phyloP scores from a whole-genome alignment of 2,113 vertebrate species.

The Asarcornis scutulata region DNA sequence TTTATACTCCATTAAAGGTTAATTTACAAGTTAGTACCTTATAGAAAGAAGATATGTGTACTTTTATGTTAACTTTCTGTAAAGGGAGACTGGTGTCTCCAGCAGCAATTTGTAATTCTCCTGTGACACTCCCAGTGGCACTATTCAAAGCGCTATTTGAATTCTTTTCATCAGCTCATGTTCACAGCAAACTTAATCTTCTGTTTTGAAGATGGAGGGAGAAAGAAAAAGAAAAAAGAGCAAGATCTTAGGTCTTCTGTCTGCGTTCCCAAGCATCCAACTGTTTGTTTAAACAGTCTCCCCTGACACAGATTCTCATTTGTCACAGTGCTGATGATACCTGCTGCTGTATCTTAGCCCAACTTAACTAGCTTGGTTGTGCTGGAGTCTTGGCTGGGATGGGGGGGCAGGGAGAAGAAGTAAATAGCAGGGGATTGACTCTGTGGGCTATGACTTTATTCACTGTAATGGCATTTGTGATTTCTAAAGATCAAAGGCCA shows the following conservation, averaged over 20 bases:
- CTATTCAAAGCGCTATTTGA: slow-evolving; percentile 79
- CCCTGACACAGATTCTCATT: slow-evolving; percentile 72
- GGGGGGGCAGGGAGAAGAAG: slow-evolving; percentile 5
- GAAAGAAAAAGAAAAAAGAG: slow-evolving; percentile 38
- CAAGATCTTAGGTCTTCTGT: slow-evolving; percentile 72
- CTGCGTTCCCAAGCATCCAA: slow-evolving; percentile 70
- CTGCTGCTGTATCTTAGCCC: slow-evolving; percentile 64
- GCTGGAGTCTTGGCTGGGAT: not conserved
- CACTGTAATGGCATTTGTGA: slow-evolving; percentile 52
- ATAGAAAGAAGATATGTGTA: slow-evolving; percentile 86
- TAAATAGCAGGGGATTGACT: slow-evolving; percentile 59
- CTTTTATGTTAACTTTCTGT: slow-evolving; percentile 78
- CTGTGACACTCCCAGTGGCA: slow-evolving; percentile 76
- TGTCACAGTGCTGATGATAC: slow-evolving; percentile 74
- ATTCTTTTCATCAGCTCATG: slow-evolving; percentile 83
- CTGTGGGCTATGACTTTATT: slow-evolving; percentile 51
- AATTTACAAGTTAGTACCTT: slow-evolving; percentile 87
- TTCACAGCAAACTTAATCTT: slow-evolving; percentile 83
- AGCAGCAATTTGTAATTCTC: slow-evolving; percentile 83
- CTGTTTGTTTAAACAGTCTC: slow-evolving; percentile 80
- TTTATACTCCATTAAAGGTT: slow-evolving; percentile 87
- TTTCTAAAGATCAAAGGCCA: slow-evolving; percentile 70
- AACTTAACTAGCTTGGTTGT: not conserved
- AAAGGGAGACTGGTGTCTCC: slow-evolving; percentile 82
- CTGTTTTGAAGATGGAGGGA: slow-evolving; percentile 68